Evolutionary conservation across 2,797 vertebrate genomes (phyloP), one percentile per base, ranked within the genome.

Genomic region (Scyliorhinus canicula): DNA sequence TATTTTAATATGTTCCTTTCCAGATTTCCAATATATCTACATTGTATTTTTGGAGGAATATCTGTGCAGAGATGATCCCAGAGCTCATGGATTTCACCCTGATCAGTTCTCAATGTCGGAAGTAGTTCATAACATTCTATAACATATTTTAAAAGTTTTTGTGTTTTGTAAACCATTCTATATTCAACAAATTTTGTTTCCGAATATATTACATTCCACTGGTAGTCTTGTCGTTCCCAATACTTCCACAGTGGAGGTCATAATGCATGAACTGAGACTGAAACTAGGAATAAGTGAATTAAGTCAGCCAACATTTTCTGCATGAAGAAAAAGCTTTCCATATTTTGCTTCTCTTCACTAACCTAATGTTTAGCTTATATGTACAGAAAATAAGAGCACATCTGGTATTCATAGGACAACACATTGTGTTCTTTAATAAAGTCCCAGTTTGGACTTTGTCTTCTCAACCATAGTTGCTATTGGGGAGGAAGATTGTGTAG

Each of bases 121-220:
- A 21, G 57, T 65, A 65, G 63, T 65, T 91, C 88, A 91, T n/a
- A 21, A 65, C 60, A 65, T 65, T n/a, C 21, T n/a, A 26, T 91
- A 40, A n/a, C 40, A 26, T 21, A 91, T 91, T 91, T 65, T 65
- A 91, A 65, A 91, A 44, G 19, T 44, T n/a, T 57, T 60, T 44
- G 3, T 21, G 63, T 65, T 91, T 91, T n/a, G 63, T 44, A 65
- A 91, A 40, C n/a, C 65, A 26, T 44, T 65, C 60, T 65, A 19
- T 91, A 44, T 91, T 88, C 88, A 60, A 91, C 60, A 91, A n/a
- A 44, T 44, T 60, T 55, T 11, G 57, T 65, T 65, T 91, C 88
- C 65, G 60, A 65, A 63, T 91, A 65, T 65, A 44, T 65, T 63
- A 21, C 35, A 91, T 91, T 65, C n/a, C 9, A 44, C 88, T 44